A percentile compares a stretch with the other conserved stretches of the same genome.
Conservation (phyloP, 2,113 vertebrate genomes). For the Perccottus glenii region DNA sequence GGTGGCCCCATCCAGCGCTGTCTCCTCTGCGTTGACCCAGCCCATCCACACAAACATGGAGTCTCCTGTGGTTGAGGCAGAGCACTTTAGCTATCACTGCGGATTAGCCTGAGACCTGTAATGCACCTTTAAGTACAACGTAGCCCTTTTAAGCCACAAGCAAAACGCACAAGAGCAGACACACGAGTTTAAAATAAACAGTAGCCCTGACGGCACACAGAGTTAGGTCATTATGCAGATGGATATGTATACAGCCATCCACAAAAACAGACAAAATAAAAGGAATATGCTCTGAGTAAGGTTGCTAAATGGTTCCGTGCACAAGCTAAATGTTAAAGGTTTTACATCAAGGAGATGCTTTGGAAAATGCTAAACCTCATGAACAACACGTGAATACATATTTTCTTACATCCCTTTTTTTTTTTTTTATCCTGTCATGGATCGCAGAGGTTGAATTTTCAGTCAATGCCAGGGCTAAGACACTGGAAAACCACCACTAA, state of each 20-base stretch:
- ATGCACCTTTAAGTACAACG: constrained; percentile 88
- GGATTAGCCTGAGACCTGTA: constrained; percentile 91
- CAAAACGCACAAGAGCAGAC: constrained; percentile 67
- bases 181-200: constrained; percentile 30
- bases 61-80: constrained; percentile 82
- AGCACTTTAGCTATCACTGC: constrained; percentile 93
- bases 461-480: too few species aligned
- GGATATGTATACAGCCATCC: background rate
- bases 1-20: constrained; percentile 74
- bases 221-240: background rate
- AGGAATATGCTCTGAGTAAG: background rate
- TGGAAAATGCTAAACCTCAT: too few species aligned
- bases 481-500: too few species aligned
- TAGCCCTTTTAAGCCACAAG: constrained; percentile 87
- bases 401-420: too few species aligned
- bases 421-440: too few species aligned
- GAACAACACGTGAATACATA: too few species aligned
- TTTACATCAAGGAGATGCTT: too few species aligned
- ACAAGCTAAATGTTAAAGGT: too few species aligned
- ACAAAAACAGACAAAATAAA: background rate
- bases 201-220: background rate
- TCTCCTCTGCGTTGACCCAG: constrained; percentile 73
- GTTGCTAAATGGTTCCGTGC: too few species aligned
- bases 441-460: too few species aligned
- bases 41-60: constrained; percentile 10